Conservation (phyloP, 2,888 invertebrate genomes). For the Dromius quadrimaculatus region DNA sequence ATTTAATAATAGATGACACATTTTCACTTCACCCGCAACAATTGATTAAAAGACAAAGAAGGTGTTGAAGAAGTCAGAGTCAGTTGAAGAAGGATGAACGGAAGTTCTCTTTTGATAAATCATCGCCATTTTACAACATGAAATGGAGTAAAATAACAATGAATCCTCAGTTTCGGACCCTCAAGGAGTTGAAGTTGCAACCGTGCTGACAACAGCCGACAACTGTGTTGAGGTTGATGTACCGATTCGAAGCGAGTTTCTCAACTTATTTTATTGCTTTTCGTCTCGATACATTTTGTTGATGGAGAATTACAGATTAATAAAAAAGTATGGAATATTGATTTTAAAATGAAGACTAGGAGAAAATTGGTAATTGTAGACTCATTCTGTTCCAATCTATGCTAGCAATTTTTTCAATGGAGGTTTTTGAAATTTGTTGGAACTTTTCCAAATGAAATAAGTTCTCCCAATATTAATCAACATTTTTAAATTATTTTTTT, state of each 20-base stretch:
- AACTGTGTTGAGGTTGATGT: slow-evolving; percentile 18
- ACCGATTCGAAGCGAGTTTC: neutral
- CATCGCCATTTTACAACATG: slow-evolving; percentile 26
- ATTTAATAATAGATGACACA: slow-evolving; percentile 38
- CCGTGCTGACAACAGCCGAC: slow-evolving; percentile 10
- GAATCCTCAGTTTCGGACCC: slow-evolving; percentile 17
- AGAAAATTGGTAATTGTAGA: too few relatives aligned
- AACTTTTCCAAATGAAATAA: too few relatives aligned
- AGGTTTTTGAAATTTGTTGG: too few relatives aligned
- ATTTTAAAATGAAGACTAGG: too few relatives aligned
- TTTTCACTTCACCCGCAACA: slow-evolving; percentile 21
- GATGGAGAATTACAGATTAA: neutral
- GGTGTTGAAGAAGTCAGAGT: neutral
- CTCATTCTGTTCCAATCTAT: too few relatives aligned
- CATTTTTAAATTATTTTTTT: too few relatives aligned
- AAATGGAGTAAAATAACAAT: slow-evolving; percentile 20
- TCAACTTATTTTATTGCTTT: neutral
- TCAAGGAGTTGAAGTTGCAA: neutral
- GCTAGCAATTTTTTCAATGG: too few relatives aligned
- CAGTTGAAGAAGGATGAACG: neutral
- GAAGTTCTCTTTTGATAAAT: slow-evolving; percentile 21
- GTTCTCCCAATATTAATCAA: too few relatives aligned
- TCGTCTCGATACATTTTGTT: slow-evolving; percentile 5
- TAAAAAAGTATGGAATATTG: too few relatives aligned
- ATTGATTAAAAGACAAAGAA: slow-evolving; percentile 35